A percentile compares a stretch with the other conserved stretches of the same genome.
Evolutionary conservation across 1,140 invertebrate genomes (phyloP).

Genomic region (Homarus americanus): DNA sequence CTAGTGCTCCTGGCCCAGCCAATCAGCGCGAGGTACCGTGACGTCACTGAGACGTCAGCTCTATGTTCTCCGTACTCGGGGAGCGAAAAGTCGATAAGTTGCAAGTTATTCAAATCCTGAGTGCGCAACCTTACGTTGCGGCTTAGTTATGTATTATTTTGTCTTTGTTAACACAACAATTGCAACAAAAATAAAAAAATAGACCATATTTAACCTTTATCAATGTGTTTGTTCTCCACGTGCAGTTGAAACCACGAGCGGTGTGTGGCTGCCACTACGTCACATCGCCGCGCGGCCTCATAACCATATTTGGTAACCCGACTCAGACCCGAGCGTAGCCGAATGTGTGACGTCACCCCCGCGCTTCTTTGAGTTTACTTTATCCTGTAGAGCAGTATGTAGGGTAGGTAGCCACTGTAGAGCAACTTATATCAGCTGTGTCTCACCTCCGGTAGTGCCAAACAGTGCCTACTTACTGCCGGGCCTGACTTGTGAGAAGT

Average conservation of each 20-base stretch:
- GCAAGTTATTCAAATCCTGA: constrained; percentile 52
- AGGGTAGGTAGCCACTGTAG: too few relatives aligned
- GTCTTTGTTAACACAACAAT: not conserved
- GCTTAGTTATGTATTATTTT: not conserved
- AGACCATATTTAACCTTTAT: not conserved
- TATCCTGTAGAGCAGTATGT: not conserved
- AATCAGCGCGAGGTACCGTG: constrained; percentile 47
- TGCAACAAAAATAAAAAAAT: not conserved
- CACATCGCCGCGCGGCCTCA: constrained; percentile 69
- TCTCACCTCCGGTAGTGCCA: constrained; percentile 5
- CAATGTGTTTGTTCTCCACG: constrained; percentile 31
- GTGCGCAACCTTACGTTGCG: constrained; percentile 10
- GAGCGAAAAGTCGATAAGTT: constrained; percentile 63
- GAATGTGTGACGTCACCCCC: constrained; percentile 53
- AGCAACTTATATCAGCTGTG: not conserved
- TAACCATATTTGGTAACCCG: constrained; percentile 74
- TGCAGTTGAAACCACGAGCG: constrained; percentile 7
- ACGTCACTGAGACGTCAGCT: constrained; percentile 59
- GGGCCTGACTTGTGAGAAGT: not conserved
- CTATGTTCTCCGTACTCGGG: constrained; percentile 51
- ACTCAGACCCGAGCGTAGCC: constrained; percentile 65
- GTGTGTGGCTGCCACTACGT: constrained; percentile 51
- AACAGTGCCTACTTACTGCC: constrained; percentile 30
- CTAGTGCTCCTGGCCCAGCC: constrained; percentile 20
- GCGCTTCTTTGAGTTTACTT: constrained; percentile 5